Conservation (phyloP, 1,140 invertebrate species). For the Solenopsis fugax region DNA sequence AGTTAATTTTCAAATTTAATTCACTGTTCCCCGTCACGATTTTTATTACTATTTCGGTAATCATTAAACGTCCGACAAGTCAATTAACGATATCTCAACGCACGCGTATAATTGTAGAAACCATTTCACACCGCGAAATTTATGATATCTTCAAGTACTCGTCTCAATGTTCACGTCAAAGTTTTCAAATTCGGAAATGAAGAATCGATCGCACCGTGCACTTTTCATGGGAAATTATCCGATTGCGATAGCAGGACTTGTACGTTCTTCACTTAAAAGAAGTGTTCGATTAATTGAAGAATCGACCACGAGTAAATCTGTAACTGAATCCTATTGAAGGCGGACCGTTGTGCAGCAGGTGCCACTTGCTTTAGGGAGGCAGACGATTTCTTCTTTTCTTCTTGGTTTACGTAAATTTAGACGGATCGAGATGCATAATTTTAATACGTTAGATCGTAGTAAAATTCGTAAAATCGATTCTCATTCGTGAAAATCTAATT, state of each 20-base stretch:
- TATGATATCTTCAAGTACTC: neutral
- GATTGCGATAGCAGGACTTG: neutral
- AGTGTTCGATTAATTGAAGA: neutral
- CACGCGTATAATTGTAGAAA: neutral
- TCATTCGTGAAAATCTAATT: neutral
- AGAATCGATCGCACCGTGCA: conserved; percentile 7
- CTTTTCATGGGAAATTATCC: conserved; percentile 32
- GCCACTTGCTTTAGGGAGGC: neutral
- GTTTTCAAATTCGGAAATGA: neutral
- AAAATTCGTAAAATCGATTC: neutral
- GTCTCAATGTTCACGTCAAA: neutral
- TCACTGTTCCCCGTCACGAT: neutral
- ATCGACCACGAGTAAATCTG: neutral
- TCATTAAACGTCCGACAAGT: conserved; percentile 3
- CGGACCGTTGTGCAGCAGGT: neutral
- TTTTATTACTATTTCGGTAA: neutral
- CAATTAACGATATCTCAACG: conserved; percentile 42
- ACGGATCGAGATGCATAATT: neutral
- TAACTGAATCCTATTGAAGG: neutral
- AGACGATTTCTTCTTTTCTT: neutral
- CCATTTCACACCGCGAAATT: conserved; percentile 3
- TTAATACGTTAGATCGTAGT: neutral
- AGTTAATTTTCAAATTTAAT: conserved; percentile 22
- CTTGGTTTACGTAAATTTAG: neutral
- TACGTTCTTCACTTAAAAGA: neutral